Evolutionary conservation across 1,140 invertebrate species (phyloP), one percentile per base, ranked within the genome.

Genomic region (Drosophila persimilis): DNA sequence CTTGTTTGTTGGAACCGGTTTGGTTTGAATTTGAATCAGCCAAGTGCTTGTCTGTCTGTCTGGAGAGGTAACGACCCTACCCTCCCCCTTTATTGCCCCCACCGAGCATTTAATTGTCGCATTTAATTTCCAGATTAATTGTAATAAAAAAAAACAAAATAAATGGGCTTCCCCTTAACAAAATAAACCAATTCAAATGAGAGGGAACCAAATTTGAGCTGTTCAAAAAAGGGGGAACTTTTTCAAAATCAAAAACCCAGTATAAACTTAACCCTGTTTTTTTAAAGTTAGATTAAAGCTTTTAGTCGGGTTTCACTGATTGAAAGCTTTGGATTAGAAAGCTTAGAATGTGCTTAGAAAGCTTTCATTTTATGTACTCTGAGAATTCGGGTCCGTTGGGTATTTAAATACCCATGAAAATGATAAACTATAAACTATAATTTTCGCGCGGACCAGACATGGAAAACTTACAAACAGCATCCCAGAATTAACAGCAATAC

Each of bases 1-100:
- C 50, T 57, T 69, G 54, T 78, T 78, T 88, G 70, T 63, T 61
- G 7, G 35, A 88, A 86, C 83, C 61, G 71, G 83, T 79, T 83
- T 83, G 52, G 5, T 59, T 59, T 61, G 56, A 66, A 58, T 71
- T 59, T 61, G 65, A 66, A 58, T 71, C 53, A 51, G 45, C 60
- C 54, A 20, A 56, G 35, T 45, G n/a, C 11, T 56, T 44, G 39
- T 55, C 17, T 26, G 35, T 4, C 9, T 53, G 26, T 63, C 35
- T 41, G 67, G 24, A 11, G 6, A 11, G n/a, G n/a, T 11, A 13
- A 22, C 20, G 31, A 35, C 6, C 31, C 31, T 3, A 31, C 35
- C 35, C 35, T 39, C 35, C 20, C 31, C 39, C 43, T 20, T 56
- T 11, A 24, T 24, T 53, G 45, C 11, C 4, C 8, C 20, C 15